phyloP scores from a whole-genome alignment of 2,888 invertebrate species.

The Orthosia cruda region DNA sequence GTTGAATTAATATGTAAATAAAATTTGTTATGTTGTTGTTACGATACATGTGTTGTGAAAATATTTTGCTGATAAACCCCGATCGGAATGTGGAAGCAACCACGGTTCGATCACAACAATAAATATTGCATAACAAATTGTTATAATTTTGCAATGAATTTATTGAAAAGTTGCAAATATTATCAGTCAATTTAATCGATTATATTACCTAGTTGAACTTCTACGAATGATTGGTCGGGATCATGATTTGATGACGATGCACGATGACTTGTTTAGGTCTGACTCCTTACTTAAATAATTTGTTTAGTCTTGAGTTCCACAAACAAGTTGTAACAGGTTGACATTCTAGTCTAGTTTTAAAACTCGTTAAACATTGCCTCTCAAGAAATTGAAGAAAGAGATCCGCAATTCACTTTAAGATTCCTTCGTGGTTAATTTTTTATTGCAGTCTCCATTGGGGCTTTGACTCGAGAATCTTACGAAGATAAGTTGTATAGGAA shows the following conservation, averaged over 20 bases:
- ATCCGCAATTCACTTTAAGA: background rate
- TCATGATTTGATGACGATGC: slow-evolving; percentile 30
- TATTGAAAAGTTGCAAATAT: slow-evolving; percentile 51
- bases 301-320: slow-evolving; percentile 1
- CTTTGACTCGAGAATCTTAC: background rate
- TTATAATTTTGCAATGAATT: slow-evolving; percentile 74
- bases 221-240: slow-evolving; percentile 21
- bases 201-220: slow-evolving; percentile 17
- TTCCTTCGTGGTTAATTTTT: background rate
- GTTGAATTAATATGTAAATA: slow-evolving; percentile 58
- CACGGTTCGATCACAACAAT: slow-evolving; percentile 75
- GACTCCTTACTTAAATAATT: background rate
- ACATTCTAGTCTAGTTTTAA: background rate
- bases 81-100: slow-evolving; percentile 88
- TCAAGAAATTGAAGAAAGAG: background rate
- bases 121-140: slow-evolving; percentile 83
- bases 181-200: slow-evolving; percentile 41
- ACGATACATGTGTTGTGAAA: slow-evolving; percentile 79
- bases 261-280: slow-evolving; percentile 20
- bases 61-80: slow-evolving; percentile 85
- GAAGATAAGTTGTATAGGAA: too few relatives aligned
- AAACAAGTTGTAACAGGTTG: slow-evolving; percentile 48
- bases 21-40: slow-evolving; percentile 78
- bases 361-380: background rate
- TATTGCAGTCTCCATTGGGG: background rate